These are phyloP conservation scores for Rhynchopsitta pachyrhyncha DNA, from an alignment of 2,113 vertebrate species.

Conservation along the genomic window DNA sequence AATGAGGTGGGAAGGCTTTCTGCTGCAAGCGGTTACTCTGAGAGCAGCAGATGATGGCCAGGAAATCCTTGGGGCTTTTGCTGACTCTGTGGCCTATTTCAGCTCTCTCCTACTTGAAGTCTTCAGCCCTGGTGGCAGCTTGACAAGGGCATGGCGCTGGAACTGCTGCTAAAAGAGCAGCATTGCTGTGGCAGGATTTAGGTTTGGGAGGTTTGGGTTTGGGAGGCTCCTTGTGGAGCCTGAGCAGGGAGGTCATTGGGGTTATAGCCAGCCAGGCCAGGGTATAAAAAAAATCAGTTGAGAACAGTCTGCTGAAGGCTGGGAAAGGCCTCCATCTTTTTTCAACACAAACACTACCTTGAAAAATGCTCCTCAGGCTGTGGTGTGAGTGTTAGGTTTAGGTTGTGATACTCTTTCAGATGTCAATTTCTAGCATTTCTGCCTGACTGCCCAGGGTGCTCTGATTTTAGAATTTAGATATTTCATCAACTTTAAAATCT, in stretches of 20 bases:
- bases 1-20: not conserved
- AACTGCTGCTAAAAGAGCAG: not conserved
- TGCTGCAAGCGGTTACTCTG: not conserved
- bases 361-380: not conserved
- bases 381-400: too few relatives aligned
- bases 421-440: not conserved
- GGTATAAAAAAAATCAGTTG: not conserved
- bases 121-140: not conserved
- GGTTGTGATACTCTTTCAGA: not conserved
- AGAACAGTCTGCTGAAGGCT: not conserved
- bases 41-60: not conserved
- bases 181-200: not conserved
- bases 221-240: not conserved
- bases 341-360: not conserved
- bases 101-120: not conserved
- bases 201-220: not conserved
- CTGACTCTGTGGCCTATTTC: not conserved
- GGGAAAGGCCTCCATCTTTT: not conserved
- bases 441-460: not conserved
- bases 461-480: not conserved
- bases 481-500: not conserved
- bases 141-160: too few relatives aligned
- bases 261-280: too few relatives aligned
- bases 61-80: not conserved
- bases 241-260: not conserved